Base-by-base conservation (phyloP, 2,797 vertebrate genomes). In the Hirundo rustica region DNA sequence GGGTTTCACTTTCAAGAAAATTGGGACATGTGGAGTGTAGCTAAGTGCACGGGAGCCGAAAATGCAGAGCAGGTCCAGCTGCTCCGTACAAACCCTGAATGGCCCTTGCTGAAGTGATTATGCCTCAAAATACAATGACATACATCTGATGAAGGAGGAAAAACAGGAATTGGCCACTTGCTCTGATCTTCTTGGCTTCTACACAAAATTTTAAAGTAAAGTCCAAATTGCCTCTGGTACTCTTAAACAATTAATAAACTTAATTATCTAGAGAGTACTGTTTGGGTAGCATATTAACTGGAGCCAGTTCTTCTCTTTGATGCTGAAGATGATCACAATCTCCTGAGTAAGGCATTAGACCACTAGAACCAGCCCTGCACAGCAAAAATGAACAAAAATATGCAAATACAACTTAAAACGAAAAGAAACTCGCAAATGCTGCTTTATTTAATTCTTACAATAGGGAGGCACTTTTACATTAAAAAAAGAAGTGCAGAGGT, bases 391-490 rank as follows among this genome's bases (percentile, higher is more conserved):
- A 95, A 84, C 67, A 68, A 80, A 86, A 22, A 61, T 34, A 85
- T 5, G 48, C 38, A 94, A 91, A 83, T 68, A 42, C 76, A 70
- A 42, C 47, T 64, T 90, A 29, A 80, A 90, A 81, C 89, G 17
- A 92, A 93, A 92, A 93, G 48, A 93, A 94, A 89, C 82, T 91
- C 62, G 76, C 83, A 96, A 88, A 95, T 66, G 50, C 38, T 90
- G 57, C 21, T 95, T 96, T 96, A 96, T 92, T 93, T 82, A 68
- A 50, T 89, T 48, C 93, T 96, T 92, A 76, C 72, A 93, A 94
- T 22, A 93, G 47, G 80, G 83, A 96, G 94, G 95, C 93, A 95
- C 96, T 83, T 76, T 87, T 66, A 96, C 55, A 91, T 94, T 78
- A 7, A 81, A 88, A 88, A 89, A 92, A 64, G 85, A 38, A 66